Conservation (phyloP, 1,140 invertebrate species). For the Trichomalopsis sarcophagae region DNA sequence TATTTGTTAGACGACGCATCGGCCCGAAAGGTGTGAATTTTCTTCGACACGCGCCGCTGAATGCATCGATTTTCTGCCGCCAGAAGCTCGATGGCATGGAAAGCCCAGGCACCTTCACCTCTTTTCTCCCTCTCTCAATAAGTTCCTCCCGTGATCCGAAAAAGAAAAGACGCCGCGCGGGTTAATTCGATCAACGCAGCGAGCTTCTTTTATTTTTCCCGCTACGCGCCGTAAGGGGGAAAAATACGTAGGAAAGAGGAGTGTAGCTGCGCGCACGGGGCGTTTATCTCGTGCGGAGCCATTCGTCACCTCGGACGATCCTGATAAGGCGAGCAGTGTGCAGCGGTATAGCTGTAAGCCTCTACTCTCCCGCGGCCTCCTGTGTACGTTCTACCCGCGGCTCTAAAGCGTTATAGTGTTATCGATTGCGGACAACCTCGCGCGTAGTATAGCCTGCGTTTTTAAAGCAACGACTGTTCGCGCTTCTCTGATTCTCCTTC, state of each 20-base stretch:
- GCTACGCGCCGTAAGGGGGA: background rate
- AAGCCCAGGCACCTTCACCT: background rate
- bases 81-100: conserved; percentile 30
- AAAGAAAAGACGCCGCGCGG: background rate
- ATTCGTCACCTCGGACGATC: conserved; percentile 59
- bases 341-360: background rate
- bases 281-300: conserved; percentile 29
- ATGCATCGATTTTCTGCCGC: conserved; percentile 35
- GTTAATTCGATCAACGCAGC: conserved; percentile 20
- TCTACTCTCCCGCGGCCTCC: no score
- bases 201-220: background rate
- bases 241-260: background rate
- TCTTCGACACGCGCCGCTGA: conserved; percentile 10
- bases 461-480: background rate
- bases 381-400: background rate
- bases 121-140: background rate
- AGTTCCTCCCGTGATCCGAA: background rate
- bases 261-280: background rate
- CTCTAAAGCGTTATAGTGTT: background rate
- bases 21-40: conserved; percentile 24
- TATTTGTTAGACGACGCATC: no score
- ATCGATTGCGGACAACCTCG: background rate
- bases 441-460: background rate
- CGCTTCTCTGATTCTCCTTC: background rate
- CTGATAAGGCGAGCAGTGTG: conserved; percentile 56